These are phyloP conservation scores for Strongylocentrotus purpuratus DNA, from an alignment of 35 echinoderm and acorn worm species.

Conservation along the genomic window DNA sequence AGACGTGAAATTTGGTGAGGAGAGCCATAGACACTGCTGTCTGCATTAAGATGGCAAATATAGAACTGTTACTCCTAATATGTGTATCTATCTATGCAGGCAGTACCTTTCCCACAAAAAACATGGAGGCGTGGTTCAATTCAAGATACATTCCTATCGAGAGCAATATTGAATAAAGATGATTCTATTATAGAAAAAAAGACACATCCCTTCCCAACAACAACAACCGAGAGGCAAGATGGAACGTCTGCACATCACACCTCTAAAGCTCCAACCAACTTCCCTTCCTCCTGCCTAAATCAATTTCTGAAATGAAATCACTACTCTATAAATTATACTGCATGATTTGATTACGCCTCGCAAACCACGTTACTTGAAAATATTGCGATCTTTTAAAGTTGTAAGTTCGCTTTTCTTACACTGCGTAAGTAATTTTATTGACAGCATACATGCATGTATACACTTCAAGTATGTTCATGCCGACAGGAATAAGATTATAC, in stretches of 20 bases:
- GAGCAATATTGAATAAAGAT: too few species aligned
- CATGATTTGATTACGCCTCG: neutral
- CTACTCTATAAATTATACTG: neutral
- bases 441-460: neutral
- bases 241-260: neutral
- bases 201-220: neutral
- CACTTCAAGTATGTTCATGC: neutral
- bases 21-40: too few species aligned
- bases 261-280: neutral
- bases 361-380: neutral
- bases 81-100: too few species aligned
- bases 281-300: neutral
- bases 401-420: neutral
- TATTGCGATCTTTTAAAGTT: neutral
- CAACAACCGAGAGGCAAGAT: neutral
- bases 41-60: too few species aligned
- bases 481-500: neutral
- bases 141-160: too few species aligned
- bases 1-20: too few species aligned
- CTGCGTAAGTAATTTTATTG: conserved; percentile 11
- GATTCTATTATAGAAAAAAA: too few species aligned
- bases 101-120: too few species aligned
- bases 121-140: too few species aligned
- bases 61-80: too few species aligned
- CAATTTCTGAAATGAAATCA: neutral